Conservation (phyloP, 2,797 vertebrate species). For the Scolopax bukidnonensis region DNA sequence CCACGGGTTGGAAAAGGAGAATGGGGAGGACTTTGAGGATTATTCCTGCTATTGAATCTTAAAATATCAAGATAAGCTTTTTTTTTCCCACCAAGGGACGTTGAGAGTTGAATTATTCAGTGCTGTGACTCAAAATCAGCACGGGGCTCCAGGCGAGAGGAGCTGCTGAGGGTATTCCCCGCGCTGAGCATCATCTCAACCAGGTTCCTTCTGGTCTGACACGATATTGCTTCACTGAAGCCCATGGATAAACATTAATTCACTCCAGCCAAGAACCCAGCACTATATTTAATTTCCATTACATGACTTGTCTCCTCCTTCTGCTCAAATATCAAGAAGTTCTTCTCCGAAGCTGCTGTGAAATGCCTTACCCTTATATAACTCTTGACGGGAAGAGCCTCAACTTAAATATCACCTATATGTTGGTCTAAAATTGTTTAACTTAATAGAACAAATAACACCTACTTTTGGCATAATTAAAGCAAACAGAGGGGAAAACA, state of each 20-base stretch:
- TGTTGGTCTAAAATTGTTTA: neutral
- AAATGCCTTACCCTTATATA: neutral
- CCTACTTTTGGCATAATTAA: neutral
- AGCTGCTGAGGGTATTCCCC: neutral
- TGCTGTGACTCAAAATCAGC: neutral
- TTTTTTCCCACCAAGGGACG: neutral
- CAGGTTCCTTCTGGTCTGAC: neutral
- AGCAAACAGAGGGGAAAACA: neutral
- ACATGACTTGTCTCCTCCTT: neutral
- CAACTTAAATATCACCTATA: neutral
- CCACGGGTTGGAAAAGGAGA: neutral
- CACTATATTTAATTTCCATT: neutral
- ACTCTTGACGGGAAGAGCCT: neutral
- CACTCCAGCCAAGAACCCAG: neutral
- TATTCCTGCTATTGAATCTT: neutral
- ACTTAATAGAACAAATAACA: neutral
- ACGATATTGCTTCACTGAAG: fast-evolving
- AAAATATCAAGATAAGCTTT: neutral
- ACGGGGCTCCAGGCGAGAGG: neutral
- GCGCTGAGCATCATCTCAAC: neutral
- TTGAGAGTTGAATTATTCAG: neutral
- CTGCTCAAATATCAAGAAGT: no score
- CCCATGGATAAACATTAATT: neutral
- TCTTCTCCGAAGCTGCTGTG: neutral
- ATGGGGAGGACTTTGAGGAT: no score